Percentiles rank a stretch among this genome's conserved stretches.
Conservation (phyloP, 2,113 vertebrate genomes). For the Haemorhous mexicanus region DNA sequence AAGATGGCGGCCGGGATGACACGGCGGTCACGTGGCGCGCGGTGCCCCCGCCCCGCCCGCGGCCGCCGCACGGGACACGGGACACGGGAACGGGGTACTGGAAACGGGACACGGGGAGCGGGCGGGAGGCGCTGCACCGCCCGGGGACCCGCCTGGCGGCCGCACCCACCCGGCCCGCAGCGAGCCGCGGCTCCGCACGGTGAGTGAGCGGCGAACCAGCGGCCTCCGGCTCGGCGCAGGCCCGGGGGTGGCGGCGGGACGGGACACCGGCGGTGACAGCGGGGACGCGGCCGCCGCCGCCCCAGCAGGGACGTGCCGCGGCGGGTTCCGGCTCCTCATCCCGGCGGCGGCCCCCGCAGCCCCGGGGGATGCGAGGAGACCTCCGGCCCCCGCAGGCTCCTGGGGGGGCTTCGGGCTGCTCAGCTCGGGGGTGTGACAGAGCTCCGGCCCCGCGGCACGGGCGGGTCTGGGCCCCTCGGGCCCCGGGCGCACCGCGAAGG, state of each 20-base stretch:
- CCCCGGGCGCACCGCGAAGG: no score
- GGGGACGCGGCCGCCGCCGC: background rate
- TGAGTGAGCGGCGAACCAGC: background rate
- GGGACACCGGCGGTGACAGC: background rate
- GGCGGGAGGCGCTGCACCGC: background rate
- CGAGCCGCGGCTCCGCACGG: background rate
- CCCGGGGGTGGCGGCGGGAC: background rate
- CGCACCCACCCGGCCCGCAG: background rate
- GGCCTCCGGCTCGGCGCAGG: background rate
- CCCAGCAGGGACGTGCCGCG: background rate
- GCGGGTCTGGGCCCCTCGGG: background rate
- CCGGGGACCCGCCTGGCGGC: background rate
- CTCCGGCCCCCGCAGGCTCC: background rate
- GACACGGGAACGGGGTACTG: background rate
- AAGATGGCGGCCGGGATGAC: slow-evolving; percentile 27
- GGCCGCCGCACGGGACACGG: background rate
- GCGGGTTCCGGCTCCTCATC: no score
- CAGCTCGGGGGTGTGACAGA: background rate
- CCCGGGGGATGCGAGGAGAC: background rate
- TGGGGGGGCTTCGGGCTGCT: background rate
- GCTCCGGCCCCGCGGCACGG: background rate
- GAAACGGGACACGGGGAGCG: background rate
- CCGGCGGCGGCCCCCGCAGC: background rate
- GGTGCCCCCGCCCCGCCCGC: background rate
- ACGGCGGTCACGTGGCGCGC: background rate